A percentile compares a stretch with the other conserved stretches of the same genome.
Evolutionary conservation across 2,113 vertebrate genomes (phyloP).

Genomic region (Chauna torquata): DNA sequence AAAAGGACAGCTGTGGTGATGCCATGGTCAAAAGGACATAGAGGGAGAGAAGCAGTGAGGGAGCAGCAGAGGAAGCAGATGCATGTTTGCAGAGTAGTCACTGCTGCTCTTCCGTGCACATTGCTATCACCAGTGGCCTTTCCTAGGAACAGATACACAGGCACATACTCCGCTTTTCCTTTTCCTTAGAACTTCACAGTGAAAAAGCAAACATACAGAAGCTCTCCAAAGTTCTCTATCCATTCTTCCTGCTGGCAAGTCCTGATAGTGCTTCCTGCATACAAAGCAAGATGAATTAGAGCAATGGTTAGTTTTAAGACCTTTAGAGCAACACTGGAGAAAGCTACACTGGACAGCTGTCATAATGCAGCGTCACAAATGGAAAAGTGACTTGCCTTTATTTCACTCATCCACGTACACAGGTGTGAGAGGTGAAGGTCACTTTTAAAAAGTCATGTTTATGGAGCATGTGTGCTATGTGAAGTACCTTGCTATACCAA

Average conservation of each 20-base stretch:
- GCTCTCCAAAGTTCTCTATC: not conserved
- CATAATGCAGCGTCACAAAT: not conserved
- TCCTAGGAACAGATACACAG: not conserved
- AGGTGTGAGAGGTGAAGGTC: not conserved
- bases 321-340: not conserved
- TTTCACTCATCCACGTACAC: not conserved
- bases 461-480: not conserved
- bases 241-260: not conserved
- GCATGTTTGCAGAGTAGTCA: not conserved
- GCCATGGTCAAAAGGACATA: not conserved
- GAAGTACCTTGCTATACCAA: not conserved
- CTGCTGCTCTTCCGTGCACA: not conserved
- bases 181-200: not conserved
- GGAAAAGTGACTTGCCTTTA: not conserved
- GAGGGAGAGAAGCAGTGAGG: not conserved
- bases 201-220: not conserved
- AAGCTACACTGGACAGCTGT: not conserved
- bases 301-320: not conserved
- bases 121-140: not conserved
- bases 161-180: not conserved
- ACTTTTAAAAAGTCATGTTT: not conserved
- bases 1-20: not conserved
- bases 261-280: not conserved
- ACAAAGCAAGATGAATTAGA: not conserved
- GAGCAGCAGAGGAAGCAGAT: not conserved